These are phyloP conservation scores for Oreochromis niloticus DNA, from an alignment of 2,113 vertebrate genomes.

Conservation along the genomic window DNA sequence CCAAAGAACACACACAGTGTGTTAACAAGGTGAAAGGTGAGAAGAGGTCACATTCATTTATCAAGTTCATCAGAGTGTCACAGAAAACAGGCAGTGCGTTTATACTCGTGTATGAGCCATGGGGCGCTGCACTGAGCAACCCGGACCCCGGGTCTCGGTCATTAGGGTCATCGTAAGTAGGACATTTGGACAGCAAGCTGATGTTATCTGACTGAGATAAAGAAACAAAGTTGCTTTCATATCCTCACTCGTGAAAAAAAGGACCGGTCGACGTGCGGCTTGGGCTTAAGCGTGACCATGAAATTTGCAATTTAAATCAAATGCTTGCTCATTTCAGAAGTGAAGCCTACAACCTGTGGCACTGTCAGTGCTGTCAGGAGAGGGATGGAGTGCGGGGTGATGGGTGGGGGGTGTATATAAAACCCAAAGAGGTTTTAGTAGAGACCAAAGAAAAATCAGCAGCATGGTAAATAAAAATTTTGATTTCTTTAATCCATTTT, in stretches of 20 bases:
- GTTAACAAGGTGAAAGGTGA: slow-evolving; percentile 1
- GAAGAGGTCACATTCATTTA: background rate
- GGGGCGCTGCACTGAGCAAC: background rate
- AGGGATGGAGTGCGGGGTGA: background rate
- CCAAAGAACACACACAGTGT: background rate
- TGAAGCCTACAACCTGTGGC: background rate
- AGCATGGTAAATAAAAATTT: background rate
- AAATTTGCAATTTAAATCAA: background rate
- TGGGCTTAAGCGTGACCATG: background rate
- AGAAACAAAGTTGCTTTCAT: background rate
- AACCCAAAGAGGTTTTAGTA: background rate
- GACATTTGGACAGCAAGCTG: background rate
- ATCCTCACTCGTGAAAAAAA: background rate
- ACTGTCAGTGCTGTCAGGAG: background rate
- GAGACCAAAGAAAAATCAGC: no score
- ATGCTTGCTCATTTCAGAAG: background rate
- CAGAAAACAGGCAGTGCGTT: background rate
- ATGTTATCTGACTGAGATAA: background rate
- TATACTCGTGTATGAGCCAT: background rate
- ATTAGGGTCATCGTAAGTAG: background rate
- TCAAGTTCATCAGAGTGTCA: background rate
- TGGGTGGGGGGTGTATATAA: background rate
- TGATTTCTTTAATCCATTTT: no score
- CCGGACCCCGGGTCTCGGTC: background rate
- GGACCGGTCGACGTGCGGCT: background rate